These are phyloP conservation scores for Bufo gargarizans DNA, from an alignment of 2,113 vertebrate species.

Conservation along the genomic window DNA sequence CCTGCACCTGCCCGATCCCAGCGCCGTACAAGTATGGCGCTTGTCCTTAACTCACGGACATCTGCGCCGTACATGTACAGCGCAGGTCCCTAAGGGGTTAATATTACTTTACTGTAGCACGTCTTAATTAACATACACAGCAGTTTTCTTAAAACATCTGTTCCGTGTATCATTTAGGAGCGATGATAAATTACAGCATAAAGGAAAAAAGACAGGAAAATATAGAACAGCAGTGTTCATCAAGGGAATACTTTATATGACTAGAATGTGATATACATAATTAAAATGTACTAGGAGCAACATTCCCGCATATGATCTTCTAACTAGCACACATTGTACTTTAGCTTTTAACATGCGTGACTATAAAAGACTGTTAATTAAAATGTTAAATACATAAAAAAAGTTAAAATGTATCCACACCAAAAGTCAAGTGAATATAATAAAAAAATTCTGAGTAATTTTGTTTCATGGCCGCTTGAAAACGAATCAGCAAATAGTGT, in stretches of 20 bases:
- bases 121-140: constrained; percentile 17
- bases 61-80: too few species aligned
- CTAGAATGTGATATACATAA: constrained; percentile 10
- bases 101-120: neutral
- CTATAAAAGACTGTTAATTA: neutral
- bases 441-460: too few species aligned
- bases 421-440: too few species aligned
- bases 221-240: neutral
- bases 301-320: neutral
- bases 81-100: neutral
- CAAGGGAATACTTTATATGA: neutral
- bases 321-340: neutral
- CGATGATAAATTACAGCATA: constrained; percentile 30
- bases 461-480: too few species aligned
- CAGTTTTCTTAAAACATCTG: constrained; percentile 22
- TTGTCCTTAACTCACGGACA: too few species aligned
- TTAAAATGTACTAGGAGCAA: constrained; percentile 10
- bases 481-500: too few species aligned
- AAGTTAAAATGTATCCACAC: too few species aligned
- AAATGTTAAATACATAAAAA: too few species aligned
- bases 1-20: too few species aligned
- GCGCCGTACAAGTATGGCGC: too few species aligned
- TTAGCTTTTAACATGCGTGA: neutral
- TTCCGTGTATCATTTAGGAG: constrained; percentile 23
- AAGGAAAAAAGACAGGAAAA: constrained; percentile 22